Percentiles rank a stretch among this genome's conserved stretches.
Evolutionary conservation across 2,113 vertebrate species (phyloP).

Genomic region (Zosterops hypoxanthus): DNA sequence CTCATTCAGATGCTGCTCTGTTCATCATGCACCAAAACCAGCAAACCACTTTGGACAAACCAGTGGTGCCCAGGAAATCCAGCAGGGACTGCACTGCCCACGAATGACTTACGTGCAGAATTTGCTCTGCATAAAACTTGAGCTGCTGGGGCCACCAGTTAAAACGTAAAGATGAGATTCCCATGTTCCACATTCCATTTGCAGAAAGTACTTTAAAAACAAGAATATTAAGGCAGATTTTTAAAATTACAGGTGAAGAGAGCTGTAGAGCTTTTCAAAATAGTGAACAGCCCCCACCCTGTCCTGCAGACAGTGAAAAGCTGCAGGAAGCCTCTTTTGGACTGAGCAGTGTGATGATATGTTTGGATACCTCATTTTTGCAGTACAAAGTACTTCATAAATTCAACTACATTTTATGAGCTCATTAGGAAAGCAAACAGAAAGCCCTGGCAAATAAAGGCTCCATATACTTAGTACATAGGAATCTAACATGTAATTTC

Average conservation of each 20-base stretch:
- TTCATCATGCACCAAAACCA: neutral
- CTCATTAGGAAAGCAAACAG: neutral
- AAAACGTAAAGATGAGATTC: neutral
- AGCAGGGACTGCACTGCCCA: neutral
- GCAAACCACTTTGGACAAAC: neutral
- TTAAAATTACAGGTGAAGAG: neutral
- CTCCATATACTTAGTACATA: neutral
- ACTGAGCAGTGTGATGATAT: neutral
- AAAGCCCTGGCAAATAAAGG: neutral
- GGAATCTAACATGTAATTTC: neutral
- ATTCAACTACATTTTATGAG: neutral
- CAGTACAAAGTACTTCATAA: neutral
- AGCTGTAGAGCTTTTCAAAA: neutral
- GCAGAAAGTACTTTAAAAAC: neutral
- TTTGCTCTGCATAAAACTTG: neutral
- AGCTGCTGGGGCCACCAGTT: neutral
- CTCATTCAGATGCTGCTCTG: neutral
- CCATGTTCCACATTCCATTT: neutral
- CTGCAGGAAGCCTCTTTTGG: neutral
- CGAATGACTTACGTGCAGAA: neutral
- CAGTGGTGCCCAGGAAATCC: neutral
- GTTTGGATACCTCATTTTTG: neutral
- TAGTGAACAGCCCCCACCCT: neutral
- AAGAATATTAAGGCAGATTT: neutral
- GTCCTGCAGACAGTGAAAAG: neutral